These are phyloP conservation scores for Eurytemora carolleeae DNA, from an alignment of 1,140 invertebrate species.

Conservation along the genomic window DNA sequence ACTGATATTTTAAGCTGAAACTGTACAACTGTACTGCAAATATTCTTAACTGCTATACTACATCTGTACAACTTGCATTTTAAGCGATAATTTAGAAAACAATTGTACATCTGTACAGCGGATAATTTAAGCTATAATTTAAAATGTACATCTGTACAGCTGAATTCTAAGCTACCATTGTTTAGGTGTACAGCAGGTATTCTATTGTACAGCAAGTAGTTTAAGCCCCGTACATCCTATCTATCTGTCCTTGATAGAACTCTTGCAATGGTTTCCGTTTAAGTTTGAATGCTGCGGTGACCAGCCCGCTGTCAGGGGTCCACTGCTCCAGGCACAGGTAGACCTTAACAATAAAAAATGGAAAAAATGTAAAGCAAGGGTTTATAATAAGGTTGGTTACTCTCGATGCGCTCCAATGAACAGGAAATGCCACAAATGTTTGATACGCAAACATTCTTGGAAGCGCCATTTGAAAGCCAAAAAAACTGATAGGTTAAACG, in stretches of 20 bases:
- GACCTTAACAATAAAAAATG: slow-evolving; percentile 7
- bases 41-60: too few relatives aligned
- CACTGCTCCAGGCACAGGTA: background rate
- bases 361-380: slow-evolving; percentile 36
- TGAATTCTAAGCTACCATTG: too few relatives aligned
- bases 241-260: background rate
- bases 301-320: slow-evolving; percentile 56
- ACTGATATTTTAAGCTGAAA: too few relatives aligned
- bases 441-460: background rate
- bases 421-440: background rate
- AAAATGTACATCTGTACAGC: too few relatives aligned
- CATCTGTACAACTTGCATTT: too few relatives aligned
- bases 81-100: too few relatives aligned
- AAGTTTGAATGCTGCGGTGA: slow-evolving; percentile 88
- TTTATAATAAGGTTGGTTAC: slow-evolving; percentile 85
- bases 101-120: too few relatives aligned
- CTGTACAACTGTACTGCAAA: too few relatives aligned
- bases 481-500: background rate
- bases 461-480: background rate
- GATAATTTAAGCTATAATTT: too few relatives aligned
- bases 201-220: too few relatives aligned
- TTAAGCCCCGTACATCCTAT: background rate
- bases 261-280: slow-evolving; percentile 82
- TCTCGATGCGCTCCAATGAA: slow-evolving; percentile 73
- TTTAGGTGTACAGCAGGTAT: too few relatives aligned